These are phyloP conservation scores for Caligus rogercresseyi DNA, from an alignment of 1,140 invertebrate genomes.

Conservation along the genomic window DNA sequence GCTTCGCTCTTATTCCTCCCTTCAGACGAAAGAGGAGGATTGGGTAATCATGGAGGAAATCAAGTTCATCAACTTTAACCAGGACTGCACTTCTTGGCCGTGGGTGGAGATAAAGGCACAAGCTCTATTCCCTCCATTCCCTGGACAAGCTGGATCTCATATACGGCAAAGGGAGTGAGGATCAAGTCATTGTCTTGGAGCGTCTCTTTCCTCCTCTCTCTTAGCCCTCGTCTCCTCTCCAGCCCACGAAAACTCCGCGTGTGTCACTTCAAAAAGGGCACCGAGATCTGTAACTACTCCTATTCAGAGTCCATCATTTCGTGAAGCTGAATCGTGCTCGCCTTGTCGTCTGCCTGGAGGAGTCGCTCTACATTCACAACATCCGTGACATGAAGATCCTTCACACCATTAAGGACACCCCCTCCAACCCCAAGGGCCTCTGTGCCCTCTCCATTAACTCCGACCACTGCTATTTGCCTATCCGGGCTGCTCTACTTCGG, in stretches of 20 bases:
- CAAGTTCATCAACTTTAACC: background rate
- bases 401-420: constrained; percentile 92
- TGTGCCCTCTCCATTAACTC: constrained; percentile 72
- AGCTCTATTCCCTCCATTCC: constrained; percentile 62
- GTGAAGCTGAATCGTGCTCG: constrained; percentile 74
- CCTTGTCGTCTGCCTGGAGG: constrained; percentile 90
- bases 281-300: constrained; percentile 95
- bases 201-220: constrained; percentile 82
- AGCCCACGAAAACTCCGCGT: constrained; percentile 84
- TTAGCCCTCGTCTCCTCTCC: constrained; percentile 82
- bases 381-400: constrained; percentile 96
- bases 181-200: constrained; percentile 79
- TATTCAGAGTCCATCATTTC: constrained; percentile 90
- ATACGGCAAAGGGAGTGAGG: constrained; percentile 48
- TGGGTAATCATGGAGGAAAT: background rate
- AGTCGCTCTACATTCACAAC: constrained; percentile 95
- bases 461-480: constrained; percentile 85
- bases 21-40: no score
- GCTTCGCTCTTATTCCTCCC: no score
- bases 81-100: constrained; percentile 16
- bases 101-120: constrained; percentile 38
- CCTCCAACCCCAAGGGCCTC: constrained; percentile 76
- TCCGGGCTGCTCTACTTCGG: constrained; percentile 50
- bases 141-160: constrained; percentile 73
- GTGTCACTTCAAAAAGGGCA: constrained; percentile 94